These are phyloP conservation scores for Callyntrura guangdongensis DNA, from an alignment of 2,888 invertebrate genomes.

Conservation along the genomic window DNA sequence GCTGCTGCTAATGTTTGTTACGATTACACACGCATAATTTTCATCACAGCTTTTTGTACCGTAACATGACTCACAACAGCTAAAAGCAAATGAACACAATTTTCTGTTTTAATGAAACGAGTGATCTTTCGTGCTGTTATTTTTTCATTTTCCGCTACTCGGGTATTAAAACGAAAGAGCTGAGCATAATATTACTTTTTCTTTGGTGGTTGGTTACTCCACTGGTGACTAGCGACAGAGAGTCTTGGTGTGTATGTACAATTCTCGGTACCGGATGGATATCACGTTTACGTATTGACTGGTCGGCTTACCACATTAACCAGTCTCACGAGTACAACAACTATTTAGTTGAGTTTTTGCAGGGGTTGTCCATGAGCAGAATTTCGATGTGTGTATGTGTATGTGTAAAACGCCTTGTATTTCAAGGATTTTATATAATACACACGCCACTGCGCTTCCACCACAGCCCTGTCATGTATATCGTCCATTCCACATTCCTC, in stretches of 20 bases:
- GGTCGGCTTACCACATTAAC: background rate
- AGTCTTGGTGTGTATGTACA: background rate
- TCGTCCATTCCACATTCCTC: background rate
- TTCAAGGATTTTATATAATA: slow-evolving; percentile 53
- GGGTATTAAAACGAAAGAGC: slow-evolving; percentile 35
- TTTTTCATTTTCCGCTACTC: slow-evolving; percentile 33
- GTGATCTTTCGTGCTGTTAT: slow-evolving; percentile 34
- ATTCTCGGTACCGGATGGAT: background rate
- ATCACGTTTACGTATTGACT: slow-evolving; percentile 6
- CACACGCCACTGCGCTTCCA: background rate
- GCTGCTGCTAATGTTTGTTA: background rate
- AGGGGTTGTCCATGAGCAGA: slow-evolving; percentile 3
- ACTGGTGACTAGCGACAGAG: background rate
- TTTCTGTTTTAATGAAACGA: slow-evolving; percentile 27
- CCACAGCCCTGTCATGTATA: background rate
- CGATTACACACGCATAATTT: background rate
- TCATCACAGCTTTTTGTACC: background rate
- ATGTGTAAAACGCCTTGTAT: background rate
- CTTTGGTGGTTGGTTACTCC: slow-evolving; percentile 8
- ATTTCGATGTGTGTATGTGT: background rate
- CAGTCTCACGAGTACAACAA: background rate
- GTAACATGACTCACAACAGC: background rate
- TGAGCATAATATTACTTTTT: slow-evolving; percentile 30
- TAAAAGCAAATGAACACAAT: slow-evolving; percentile 19
- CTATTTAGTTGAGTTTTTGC: background rate